These are phyloP conservation scores for Eulithis testata DNA, from an alignment of 2,888 invertebrate genomes.

Conservation along the genomic window DNA sequence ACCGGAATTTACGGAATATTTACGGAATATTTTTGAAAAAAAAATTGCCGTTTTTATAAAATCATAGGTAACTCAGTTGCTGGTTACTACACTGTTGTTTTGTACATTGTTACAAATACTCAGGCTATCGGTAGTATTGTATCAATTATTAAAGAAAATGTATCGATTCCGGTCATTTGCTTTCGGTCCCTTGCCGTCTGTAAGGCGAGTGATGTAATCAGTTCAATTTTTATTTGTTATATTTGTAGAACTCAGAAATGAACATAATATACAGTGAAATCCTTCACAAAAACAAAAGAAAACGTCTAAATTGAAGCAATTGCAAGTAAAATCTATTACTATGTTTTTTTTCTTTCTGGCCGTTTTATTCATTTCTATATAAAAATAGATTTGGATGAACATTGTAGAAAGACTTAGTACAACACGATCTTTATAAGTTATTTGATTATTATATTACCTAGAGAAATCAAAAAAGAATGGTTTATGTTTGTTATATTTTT, in stretches of 20 bases:
- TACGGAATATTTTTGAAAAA: too few relatives aligned
- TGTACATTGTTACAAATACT: constrained; percentile 14
- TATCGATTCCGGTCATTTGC: constrained; percentile 78
- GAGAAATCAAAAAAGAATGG: constrained; percentile 54
- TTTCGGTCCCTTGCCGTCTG: constrained; percentile 63
- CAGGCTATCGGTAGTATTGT: constrained; percentile 38
- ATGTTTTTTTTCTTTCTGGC: too few relatives aligned
- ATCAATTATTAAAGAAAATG: constrained; percentile 54
- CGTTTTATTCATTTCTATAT: too few relatives aligned
- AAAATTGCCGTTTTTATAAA: too few relatives aligned
- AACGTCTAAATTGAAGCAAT: too few relatives aligned
- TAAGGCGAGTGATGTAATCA: constrained; percentile 47
- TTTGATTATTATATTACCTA: constrained; percentile 55
- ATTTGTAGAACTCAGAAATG: too few relatives aligned
- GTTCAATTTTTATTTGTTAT: constrained; percentile 6
- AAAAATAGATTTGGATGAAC: too few relatives aligned
- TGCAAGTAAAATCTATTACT: too few relatives aligned
- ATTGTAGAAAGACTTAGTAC: constrained; percentile 37
- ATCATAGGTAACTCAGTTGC: too few relatives aligned
- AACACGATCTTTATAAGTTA: constrained; percentile 36
- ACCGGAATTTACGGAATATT: too few relatives aligned
- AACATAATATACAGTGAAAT: too few relatives aligned
- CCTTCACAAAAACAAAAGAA: too few relatives aligned
- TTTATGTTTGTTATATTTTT: constrained; percentile 1
- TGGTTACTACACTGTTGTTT: background rate